Evolutionary conservation across 2,797 vertebrate species (phyloP).

Genomic region (Microctenopoma steveboyesi): DNA sequence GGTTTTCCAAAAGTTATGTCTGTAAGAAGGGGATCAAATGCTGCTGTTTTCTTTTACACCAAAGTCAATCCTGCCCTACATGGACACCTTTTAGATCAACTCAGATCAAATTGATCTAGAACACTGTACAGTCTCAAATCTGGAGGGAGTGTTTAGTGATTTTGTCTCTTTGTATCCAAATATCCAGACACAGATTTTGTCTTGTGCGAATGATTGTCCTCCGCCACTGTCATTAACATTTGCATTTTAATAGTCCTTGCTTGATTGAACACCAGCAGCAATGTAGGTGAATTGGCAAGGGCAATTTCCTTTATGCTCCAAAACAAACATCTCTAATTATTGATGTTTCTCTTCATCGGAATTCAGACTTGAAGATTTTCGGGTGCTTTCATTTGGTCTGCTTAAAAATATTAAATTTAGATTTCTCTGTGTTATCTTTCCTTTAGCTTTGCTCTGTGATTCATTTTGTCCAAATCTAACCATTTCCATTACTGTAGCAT

Average conservation of each 20-base stretch:
- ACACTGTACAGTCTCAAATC: conserved; percentile 25
- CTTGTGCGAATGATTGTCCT: conserved; percentile 58
- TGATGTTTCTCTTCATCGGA: conserved; percentile 57
- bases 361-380: conserved; percentile 20
- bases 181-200: conserved; percentile 41
- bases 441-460: conserved; percentile 21
- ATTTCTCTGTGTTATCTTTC: conserved; percentile 17
- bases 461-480: not conserved
- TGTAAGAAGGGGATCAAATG: not conserved
- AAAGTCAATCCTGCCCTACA: not conserved
- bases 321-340: conserved; percentile 69
- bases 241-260: conserved; percentile 70
- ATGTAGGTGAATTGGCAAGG: conserved; percentile 59
- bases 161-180: conserved; percentile 46
- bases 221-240: conserved; percentile 70
- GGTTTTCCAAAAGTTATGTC: conserved; percentile 7
- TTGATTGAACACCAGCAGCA: conserved; percentile 69
- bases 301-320: conserved; percentile 67
- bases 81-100: conserved; percentile 6
- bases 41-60: not conserved
- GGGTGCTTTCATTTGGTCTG: conserved; percentile 25
- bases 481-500: not conserved
- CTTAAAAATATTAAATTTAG: conserved; percentile 12
- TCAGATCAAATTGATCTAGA: conserved; percentile 9
- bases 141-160: conserved; percentile 30